Evolutionary conservation across 2,113 vertebrate genomes (phyloP).

Genomic region (Dryoscopus gambensis): DNA sequence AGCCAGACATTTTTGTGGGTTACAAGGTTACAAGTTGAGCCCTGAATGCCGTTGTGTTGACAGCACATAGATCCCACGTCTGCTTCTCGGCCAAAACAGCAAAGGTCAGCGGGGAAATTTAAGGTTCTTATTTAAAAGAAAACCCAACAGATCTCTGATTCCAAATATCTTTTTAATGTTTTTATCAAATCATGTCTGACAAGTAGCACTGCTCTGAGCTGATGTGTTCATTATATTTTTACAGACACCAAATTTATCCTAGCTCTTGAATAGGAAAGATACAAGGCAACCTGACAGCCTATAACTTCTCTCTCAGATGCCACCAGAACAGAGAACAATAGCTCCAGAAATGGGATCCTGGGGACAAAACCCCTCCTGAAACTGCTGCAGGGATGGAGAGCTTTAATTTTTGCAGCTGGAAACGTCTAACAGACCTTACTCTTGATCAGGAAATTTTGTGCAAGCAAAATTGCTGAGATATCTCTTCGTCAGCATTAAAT

Average conservation of each 20-base stretch:
- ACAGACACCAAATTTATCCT: not conserved
- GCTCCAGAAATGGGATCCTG: not conserved
- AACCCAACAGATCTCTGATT: not conserved
- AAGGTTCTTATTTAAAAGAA: not conserved
- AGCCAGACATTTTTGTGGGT: not conserved
- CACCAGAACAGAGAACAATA: not conserved
- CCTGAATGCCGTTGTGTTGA: not conserved
- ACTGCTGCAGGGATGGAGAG: not conserved
- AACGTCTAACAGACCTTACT: not conserved
- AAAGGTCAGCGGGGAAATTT: not conserved
- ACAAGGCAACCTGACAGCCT: not conserved
- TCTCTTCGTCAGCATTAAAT: not conserved
- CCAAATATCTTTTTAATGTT: not conserved
- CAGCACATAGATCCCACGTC: not conserved
- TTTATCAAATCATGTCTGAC: not conserved
- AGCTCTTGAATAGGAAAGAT: not conserved
- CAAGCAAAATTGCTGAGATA: not conserved
- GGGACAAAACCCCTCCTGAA: not conserved
- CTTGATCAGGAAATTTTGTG: not conserved
- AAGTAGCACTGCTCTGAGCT: not conserved
- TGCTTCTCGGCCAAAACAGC: not conserved
- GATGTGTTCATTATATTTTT: not conserved
- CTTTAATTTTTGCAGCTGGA: not conserved
- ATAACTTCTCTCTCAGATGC: not conserved
- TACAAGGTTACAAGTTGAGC: not conserved